These are phyloP conservation scores for Holothuria glaberrima DNA, from an alignment of 35 echinoderm and acorn worm genomes.

Conservation along the genomic window DNA sequence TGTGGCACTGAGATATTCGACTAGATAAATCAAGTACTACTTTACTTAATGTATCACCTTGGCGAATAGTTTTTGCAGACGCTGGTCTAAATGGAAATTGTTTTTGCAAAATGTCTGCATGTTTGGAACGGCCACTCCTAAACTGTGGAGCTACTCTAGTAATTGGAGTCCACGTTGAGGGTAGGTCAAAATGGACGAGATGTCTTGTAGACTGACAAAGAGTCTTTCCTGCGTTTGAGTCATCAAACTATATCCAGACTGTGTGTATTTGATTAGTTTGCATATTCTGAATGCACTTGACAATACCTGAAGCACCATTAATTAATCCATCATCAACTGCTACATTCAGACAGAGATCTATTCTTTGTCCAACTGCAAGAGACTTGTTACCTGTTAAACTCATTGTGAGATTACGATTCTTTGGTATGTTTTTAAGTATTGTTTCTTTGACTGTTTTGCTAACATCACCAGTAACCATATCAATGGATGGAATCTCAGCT, in stretches of 20 bases:
- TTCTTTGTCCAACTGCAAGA: constrained; percentile 9
- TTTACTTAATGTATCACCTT: constrained; percentile 33
- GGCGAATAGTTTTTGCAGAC: constrained; percentile 44
- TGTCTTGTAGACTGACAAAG: background rate
- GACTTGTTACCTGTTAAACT: background rate
- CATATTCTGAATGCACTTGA: background rate
- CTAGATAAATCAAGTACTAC: constrained; percentile 27
- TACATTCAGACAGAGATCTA: constrained; percentile 33
- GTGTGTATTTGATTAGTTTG: background rate
- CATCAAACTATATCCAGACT: constrained; percentile 48
- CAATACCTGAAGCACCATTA: constrained; percentile 58
- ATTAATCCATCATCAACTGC: constrained; percentile 59
- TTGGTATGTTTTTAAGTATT: background rate
- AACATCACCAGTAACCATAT: background rate
- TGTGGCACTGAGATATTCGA: background rate
- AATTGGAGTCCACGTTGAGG: background rate
- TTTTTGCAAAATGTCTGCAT: background rate
- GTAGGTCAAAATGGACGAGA: background rate
- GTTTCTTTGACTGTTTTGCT: constrained; percentile 24
- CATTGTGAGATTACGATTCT: constrained; percentile 38
- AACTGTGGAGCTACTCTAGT: constrained; percentile 8
- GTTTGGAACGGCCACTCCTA: background rate
- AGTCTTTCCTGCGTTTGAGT: constrained; percentile 17
- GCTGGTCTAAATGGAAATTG: constrained; percentile 33
- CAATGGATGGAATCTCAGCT: constrained; percentile 5